Conservation (phyloP, 2,113 vertebrate genomes). For the Silurus glanis region DNA sequence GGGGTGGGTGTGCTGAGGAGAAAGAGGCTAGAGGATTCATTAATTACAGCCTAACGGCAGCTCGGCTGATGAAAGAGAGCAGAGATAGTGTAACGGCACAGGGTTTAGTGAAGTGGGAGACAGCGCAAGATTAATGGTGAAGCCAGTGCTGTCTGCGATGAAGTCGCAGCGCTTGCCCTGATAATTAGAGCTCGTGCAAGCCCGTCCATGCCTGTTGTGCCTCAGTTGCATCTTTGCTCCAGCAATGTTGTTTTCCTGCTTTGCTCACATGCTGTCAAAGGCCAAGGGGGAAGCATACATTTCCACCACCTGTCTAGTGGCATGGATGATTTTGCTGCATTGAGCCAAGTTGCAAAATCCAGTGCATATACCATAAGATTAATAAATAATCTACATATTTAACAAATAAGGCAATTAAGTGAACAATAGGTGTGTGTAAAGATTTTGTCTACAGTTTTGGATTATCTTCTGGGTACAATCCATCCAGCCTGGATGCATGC, state of each 20-base stretch:
- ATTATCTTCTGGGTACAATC: conserved; percentile 42
- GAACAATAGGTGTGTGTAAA: conserved; percentile 29
- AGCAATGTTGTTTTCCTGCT: conserved; percentile 16
- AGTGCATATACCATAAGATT: neutral
- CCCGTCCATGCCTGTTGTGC: conserved; percentile 74
- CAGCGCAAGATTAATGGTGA: conserved; percentile 81
- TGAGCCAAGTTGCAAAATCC: neutral
- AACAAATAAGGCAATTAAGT: conserved; percentile 1
- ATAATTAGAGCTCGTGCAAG: conserved; percentile 79
- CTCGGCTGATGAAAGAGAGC: conserved; percentile 81
- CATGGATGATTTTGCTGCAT: neutral
- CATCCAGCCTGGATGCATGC: conserved; percentile 42
- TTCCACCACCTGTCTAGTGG: neutral
- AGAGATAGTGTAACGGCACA: conserved; percentile 77
- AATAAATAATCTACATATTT: neutral
- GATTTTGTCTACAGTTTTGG: conserved; percentile 23
- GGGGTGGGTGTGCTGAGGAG: conserved; percentile 64
- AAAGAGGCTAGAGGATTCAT: conserved; percentile 76
- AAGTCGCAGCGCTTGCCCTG: conserved; percentile 76
- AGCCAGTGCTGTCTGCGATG: conserved; percentile 74
- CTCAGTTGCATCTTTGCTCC: conserved; percentile 69
- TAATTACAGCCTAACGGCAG: conserved; percentile 74
- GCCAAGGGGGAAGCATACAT: neutral
- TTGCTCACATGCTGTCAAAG: conserved; percentile 26
- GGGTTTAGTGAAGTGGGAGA: conserved; percentile 83